Evolutionary conservation across 2,113 vertebrate species (phyloP), one percentile per base, ranked within the genome.

Genomic region (Callochromis pleurospilus): DNA sequence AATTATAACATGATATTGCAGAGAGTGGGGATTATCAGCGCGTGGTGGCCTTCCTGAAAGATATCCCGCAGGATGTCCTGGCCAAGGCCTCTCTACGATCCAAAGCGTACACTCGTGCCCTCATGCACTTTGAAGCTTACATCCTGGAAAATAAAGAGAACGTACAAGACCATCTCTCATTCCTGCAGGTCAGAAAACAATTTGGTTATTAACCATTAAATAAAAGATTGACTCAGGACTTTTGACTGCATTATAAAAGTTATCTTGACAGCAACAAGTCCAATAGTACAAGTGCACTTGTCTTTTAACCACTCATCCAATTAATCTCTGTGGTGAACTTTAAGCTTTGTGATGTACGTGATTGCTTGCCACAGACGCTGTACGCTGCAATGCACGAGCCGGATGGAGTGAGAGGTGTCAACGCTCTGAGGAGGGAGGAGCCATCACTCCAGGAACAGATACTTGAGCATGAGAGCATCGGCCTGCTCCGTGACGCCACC

Each of bases 351-450:
- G 40, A 53, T 11, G 17, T 21, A 31, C 5, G 0, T 81, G 3
- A 81, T 55, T 84, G 45, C 49, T n/a, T 73, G 45, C 33, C 68
- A 13, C 86, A 97, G 96, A 96, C 93, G 81, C 81, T 99, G 85
- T 99, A 99, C 40, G 98, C 98, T 54, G 98, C 98, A 19, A 99
- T 99, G 98, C 98, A 99, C 3, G 99, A 99, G 90, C 98, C 99
- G 1, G 99, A 99, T 86, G 98, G 98, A 11, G 98, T 99, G 62
- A 97, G 97, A 21, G 99, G 99, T 3, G 98, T 99, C 19, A 99
- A 98, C 0, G 97, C 98, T 60, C 96, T 99, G 93, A 96, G 99
- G 85, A 98, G 97, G 91, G 98, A 98, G 83, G 98, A 98, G 82
- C 98, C 98, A 0, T 98, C 98, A 9, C 96, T 99, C 12, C 97